Evolutionary conservation across 53 echinoderm and acorn worm genomes (phyloP), one percentile per base, ranked within the genome.

Genomic region (Henricia sp.): DNA sequence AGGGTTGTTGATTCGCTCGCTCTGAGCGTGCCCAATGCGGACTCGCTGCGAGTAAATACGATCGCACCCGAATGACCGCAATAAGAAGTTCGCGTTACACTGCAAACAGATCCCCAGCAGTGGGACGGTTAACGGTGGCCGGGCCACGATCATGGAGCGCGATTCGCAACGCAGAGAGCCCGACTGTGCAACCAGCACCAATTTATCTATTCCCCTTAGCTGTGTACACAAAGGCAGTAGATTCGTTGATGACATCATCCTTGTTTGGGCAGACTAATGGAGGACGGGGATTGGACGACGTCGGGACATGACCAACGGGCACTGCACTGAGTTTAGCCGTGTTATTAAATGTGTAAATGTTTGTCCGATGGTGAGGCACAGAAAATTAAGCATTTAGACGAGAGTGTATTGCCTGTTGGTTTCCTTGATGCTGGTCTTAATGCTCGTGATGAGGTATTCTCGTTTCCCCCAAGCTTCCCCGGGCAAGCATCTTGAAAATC

Each of bases 361-460:
- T 80, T 80, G 80, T 43, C 42, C 33, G 80, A 42, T 29, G 64
- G 80, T 62, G 48, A 64, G 62, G 48, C 48, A 63, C 41, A 39
- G 64, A 63, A 80, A 80, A 64, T 80, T 80, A 80, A 80, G 80
- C 80, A 48, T 80, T 80, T 80, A 80, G 80, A 2, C 0, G 73
- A 54, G 56, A 23, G 52, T 57, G 29, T 17, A 74, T 76, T 76
- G 59, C 57, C 38, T n/a, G 58, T 39, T 29, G 27, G 58, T 41
- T 41, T 14, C 27, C 59, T 76, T 6, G 57, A 38, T 30, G 39
- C 14, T 25, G 40, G 24, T 39, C 41, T 26, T 76, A 76, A 57
- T 57, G 59, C 76, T 55, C 76, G 40, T n/a, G 13, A 59, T 57
- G 58, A 37, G 1, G 6, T 12, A 14, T 32, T 60, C 62, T 29